Percentiles rank a stretch among this genome's conserved stretches.
phyloP scores from a whole-genome alignment of 2,113 vertebrate genomes.

The Chaetops frenatus region DNA sequence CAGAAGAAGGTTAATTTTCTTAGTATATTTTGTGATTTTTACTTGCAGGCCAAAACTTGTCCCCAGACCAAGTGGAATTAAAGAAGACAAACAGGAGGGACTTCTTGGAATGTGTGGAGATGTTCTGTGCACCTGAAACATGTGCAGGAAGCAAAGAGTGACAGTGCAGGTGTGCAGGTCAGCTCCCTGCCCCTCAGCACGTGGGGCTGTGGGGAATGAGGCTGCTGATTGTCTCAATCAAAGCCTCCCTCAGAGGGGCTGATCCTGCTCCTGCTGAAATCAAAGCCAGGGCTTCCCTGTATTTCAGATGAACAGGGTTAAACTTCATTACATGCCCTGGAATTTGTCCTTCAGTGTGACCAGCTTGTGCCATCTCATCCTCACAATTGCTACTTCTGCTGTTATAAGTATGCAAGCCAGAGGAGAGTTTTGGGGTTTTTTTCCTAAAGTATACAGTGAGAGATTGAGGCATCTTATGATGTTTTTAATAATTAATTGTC shows the following conservation, averaged over 20 bases:
- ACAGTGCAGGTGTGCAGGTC: background rate
- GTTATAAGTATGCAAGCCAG: background rate
- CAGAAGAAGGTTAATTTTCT: conserved; percentile 3
- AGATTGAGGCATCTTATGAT: background rate
- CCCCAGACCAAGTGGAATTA: background rate
- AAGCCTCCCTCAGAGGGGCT: background rate
- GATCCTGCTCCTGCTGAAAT: background rate
- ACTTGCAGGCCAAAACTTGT: background rate
- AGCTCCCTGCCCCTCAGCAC: background rate
- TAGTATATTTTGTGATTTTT: background rate
- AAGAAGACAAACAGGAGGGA: background rate
- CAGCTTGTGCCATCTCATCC: background rate
- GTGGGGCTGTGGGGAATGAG: background rate
- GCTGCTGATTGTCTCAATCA: background rate
- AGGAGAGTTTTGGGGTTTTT: background rate
- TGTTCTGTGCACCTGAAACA: background rate
- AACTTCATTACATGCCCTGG: background rate
- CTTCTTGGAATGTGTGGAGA: background rate
- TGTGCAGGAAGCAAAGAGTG: background rate
- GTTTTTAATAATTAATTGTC: conserved; percentile 39
- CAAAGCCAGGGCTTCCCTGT: background rate
- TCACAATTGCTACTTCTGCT: background rate
- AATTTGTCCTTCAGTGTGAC: background rate
- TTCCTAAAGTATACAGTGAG: background rate
- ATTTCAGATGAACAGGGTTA: background rate